These are phyloP conservation scores for Prietella phreatophila DNA, from an alignment of 2,113 vertebrate genomes.

Conservation along the genomic window DNA sequence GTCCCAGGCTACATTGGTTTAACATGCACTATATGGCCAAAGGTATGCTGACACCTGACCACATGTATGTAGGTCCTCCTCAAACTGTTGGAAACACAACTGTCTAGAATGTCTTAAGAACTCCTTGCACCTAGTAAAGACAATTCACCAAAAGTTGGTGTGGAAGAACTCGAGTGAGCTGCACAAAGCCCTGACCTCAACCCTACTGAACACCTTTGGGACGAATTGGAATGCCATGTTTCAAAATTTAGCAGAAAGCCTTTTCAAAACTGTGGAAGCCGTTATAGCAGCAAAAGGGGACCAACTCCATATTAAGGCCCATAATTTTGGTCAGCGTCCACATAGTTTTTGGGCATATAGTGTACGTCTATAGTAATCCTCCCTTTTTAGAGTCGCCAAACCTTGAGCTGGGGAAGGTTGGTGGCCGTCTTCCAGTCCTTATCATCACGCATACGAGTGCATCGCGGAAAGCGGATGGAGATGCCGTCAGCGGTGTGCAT, in stretches of 20 bases:
- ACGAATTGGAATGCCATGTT: not conserved
- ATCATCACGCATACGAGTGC: slow-evolving; percentile 92
- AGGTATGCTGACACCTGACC: not conserved
- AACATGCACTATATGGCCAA: not conserved
- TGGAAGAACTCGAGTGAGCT: not conserved
- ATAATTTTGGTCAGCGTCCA: not conserved
- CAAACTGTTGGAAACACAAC: too few species aligned
- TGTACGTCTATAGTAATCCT: not conserved
- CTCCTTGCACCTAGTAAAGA: not conserved
- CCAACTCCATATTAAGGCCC: not conserved
- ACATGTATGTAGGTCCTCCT: not conserved
- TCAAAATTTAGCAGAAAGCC: not conserved
- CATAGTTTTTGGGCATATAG: not conserved
- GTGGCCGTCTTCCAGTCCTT: slow-evolving; percentile 96
- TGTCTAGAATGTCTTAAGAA: not conserved
- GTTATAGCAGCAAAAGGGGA: not conserved
- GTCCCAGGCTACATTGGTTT: not conserved
- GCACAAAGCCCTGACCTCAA: too few species aligned
- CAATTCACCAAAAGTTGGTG: not conserved
- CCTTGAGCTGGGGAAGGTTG: slow-evolving; percentile 88
- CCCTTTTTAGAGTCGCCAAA: slow-evolving; percentile 50
- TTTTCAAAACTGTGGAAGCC: not conserved
- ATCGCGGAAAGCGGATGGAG: slow-evolving; percentile 97
- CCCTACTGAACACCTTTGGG: too few species aligned
- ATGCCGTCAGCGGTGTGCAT: slow-evolving; percentile 96